Percentiles rank a stretch among this genome's conserved stretches.
Evolutionary conservation across 1,140 invertebrate genomes (phyloP).

Genomic region (Luehdorfia chinensis): DNA sequence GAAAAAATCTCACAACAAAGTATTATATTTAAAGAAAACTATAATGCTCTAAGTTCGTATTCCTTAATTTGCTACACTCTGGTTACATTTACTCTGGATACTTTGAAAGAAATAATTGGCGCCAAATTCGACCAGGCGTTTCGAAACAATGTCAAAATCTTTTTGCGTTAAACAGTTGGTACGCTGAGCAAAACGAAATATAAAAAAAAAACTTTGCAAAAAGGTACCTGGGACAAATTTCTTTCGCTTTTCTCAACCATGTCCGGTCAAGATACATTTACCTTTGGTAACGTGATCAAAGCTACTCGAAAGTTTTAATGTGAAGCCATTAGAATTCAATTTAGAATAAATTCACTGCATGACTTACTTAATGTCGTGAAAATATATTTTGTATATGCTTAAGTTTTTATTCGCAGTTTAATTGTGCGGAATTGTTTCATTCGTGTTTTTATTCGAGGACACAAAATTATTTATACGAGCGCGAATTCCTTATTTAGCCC

Average conservation of each 20-base stretch:
- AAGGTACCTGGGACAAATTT: constrained; percentile 57
- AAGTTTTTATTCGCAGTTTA: constrained; percentile 60
- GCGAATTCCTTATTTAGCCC: constrained; percentile 4
- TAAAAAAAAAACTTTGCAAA: constrained; percentile 35
- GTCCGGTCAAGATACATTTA: constrained; percentile 4
- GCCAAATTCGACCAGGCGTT: constrained; percentile 46
- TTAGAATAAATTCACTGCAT: neutral
- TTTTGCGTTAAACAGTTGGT: constrained; percentile 50
- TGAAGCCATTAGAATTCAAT: constrained; percentile 8
- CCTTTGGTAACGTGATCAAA: neutral
- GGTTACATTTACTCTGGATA: constrained; percentile 28
- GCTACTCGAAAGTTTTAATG: constrained; percentile 2
- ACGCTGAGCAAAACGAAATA: constrained; percentile 33
- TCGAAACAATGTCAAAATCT: constrained; percentile 59
- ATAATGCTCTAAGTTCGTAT: too few relatives aligned
- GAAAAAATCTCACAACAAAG: too few relatives aligned
- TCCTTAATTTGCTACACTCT: neutral
- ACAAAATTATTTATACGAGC: constrained; percentile 24
- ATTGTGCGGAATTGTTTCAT: constrained; percentile 64
- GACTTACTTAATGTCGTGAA: constrained; percentile 10
- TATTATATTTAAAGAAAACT: too few relatives aligned
- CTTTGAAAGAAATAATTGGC: constrained; percentile 51
- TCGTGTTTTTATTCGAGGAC: constrained; percentile 43
- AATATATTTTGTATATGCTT: constrained; percentile 27
- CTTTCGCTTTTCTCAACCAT: constrained; percentile 50